phyloP scores from a whole-genome alignment of 2,113 vertebrate genomes.

The Cololabis saira region DNA sequence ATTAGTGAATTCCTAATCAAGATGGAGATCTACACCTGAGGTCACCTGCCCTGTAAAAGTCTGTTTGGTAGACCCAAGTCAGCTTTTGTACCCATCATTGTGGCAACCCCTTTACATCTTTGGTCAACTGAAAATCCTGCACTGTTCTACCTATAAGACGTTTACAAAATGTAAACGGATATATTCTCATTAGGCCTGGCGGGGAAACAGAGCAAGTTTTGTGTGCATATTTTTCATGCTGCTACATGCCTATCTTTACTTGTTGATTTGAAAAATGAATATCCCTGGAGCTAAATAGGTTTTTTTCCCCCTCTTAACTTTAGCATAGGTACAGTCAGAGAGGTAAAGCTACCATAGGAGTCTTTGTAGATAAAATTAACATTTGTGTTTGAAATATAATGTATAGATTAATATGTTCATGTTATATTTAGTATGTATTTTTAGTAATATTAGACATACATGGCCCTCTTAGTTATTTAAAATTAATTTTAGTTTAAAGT shows the following conservation, averaged over 20 bases:
- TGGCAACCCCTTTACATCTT: not conserved
- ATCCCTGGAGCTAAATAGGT: conserved; percentile 66
- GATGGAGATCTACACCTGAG: conserved; percentile 37
- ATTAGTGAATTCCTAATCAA: conserved; percentile 64
- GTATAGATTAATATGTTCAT: too few relatives aligned
- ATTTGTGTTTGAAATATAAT: too few relatives aligned
- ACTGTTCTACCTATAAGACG: too few relatives aligned
- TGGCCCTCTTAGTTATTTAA: too few relatives aligned
- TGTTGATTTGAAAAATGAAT: conserved; percentile 70
- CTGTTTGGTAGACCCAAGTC: conserved; percentile 8
- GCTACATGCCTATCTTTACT: conserved; percentile 79
- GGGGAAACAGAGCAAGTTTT: conserved; percentile 67
- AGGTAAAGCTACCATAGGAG: conserved; percentile 4
- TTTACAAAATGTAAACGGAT: conserved; percentile 13
- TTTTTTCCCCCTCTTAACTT: conserved; percentile 54
- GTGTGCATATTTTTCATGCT: conserved; percentile 83
- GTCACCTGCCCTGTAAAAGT: conserved; percentile 20
- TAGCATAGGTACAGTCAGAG: conserved; percentile 29
- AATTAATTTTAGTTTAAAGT: too few relatives aligned
- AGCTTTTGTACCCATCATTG: not conserved
- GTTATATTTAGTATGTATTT: too few relatives aligned
- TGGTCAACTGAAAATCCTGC: not conserved
- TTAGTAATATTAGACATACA: too few relatives aligned
- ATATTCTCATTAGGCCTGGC: conserved; percentile 44
- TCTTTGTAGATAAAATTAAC: conserved; percentile 2